Percentiles rank a stretch among this genome's conserved stretches.
phyloP scores from a whole-genome alignment of 2,113 vertebrate genomes.

The Meleagris gallopavo region DNA sequence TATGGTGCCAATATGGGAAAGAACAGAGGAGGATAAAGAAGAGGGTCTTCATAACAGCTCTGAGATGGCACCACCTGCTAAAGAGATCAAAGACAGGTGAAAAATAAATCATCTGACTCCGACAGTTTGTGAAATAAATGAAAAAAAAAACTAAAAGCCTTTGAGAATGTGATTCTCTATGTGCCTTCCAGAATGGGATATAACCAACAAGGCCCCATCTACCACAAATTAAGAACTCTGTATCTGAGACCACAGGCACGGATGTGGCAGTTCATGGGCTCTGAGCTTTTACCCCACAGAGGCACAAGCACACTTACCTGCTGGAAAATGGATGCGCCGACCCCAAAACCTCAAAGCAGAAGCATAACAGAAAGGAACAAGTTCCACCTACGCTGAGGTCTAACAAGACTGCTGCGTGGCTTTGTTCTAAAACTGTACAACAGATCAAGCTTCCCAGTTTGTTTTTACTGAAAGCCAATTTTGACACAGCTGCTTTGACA shows the following conservation, averaged over 20 bases:
- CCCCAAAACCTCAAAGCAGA: not conserved
- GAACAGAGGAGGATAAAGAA: conserved; percentile 32
- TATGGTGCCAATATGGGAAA: conserved; percentile 39
- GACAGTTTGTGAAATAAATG: not conserved
- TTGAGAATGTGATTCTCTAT: not conserved
- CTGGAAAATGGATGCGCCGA: not conserved
- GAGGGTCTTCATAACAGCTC: conserved; percentile 80
- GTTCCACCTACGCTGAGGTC: not conserved
- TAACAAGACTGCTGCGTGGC: not conserved
- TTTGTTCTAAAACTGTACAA: not conserved
- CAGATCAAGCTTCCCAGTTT: not conserved
- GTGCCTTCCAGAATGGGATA: fast-evolving
- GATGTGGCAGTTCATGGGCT: not conserved
- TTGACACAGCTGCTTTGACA: not conserved
- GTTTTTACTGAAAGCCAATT: not conserved
- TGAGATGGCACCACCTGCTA: conserved; percentile 85
- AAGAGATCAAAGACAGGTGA: conserved; percentile 63
- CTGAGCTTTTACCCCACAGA: not conserved
- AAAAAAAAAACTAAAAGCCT: not conserved
- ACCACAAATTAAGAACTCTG: not conserved
- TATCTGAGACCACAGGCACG: not conserved
- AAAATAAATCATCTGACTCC: conserved; percentile 16
- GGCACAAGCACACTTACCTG: not conserved
- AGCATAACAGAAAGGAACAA: not conserved
- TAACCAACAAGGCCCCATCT: not conserved